These are phyloP conservation scores for Tanytarsus gracilentus DNA, from an alignment of 2,888 invertebrate species.

Conservation along the genomic window DNA sequence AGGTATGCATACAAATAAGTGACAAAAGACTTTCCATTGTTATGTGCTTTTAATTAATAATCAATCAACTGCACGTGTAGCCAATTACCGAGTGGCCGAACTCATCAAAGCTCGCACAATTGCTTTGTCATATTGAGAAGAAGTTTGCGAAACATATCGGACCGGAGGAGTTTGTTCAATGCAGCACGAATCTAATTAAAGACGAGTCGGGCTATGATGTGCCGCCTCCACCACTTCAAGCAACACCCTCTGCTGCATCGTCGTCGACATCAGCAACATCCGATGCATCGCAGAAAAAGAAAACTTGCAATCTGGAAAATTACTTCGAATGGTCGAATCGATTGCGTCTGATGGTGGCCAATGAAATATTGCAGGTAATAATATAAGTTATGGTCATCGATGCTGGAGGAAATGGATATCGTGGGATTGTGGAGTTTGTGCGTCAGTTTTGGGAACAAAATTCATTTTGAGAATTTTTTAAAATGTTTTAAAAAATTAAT, in stretches of 20 bases:
- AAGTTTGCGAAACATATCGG: conserved; percentile 43
- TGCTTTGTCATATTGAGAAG: conserved; percentile 41
- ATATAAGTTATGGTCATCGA: background rate
- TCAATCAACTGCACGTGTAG: conserved; percentile 37
- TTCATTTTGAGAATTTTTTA: too few species aligned
- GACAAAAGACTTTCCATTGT: background rate
- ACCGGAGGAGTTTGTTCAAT: conserved; percentile 43
- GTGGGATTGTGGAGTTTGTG: too few species aligned
- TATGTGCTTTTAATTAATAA: conserved; percentile 30
- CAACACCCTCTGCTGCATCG: conserved; percentile 18
- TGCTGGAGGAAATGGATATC: too few species aligned
- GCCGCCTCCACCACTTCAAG: background rate
- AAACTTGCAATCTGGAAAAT: conserved; percentile 43
- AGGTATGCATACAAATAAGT: conserved; percentile 4
- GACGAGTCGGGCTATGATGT: conserved; percentile 18
- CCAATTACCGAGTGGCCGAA: conserved; percentile 38
- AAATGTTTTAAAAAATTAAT: too few species aligned
- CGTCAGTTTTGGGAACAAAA: too few species aligned
- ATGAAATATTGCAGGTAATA: conserved; percentile 42
- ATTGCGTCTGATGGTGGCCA: conserved; percentile 42
- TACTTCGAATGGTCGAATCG: conserved; percentile 43
- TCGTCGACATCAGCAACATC: conserved; percentile 36
- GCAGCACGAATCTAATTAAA: conserved; percentile 37
- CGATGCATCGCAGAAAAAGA: conserved; percentile 40
- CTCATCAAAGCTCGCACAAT: conserved; percentile 42